Evolutionary conservation across 2,888 invertebrate genomes (phyloP).

Genomic region (Alviniconcha strummeri): DNA sequence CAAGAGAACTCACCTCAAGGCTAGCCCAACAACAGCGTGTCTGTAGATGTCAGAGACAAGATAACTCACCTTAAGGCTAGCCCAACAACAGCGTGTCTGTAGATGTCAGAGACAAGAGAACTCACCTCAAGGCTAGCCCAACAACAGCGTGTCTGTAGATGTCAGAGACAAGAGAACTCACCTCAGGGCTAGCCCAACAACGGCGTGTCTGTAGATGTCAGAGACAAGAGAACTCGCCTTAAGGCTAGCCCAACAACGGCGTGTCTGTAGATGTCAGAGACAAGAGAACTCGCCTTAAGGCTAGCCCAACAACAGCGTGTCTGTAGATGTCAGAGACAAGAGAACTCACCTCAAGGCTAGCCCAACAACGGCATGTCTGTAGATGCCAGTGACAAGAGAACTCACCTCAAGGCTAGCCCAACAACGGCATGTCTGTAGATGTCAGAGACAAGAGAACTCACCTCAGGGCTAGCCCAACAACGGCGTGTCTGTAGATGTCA

Average conservation of each 20-base stretch:
- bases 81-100: background rate
- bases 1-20: background rate
- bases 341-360: background rate
- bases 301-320: no score
- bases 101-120: background rate
- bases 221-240: constrained; percentile 82
- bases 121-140: background rate
- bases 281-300: no score
- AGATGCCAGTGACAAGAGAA: background rate
- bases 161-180: background rate
- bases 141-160: background rate
- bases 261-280: no score
- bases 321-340: background rate
- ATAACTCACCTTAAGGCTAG: background rate
- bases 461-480: background rate
- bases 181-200: constrained; percentile 34
- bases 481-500: background rate
- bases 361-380: background rate
- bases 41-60: background rate
- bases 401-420: background rate
- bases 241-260: no score
- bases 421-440: background rate
- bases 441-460: background rate
- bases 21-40: background rate
- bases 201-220: constrained; percentile 78